phyloP scores from a whole-genome alignment of 2,888 invertebrate species.

The Sipunculus nudus region DNA sequence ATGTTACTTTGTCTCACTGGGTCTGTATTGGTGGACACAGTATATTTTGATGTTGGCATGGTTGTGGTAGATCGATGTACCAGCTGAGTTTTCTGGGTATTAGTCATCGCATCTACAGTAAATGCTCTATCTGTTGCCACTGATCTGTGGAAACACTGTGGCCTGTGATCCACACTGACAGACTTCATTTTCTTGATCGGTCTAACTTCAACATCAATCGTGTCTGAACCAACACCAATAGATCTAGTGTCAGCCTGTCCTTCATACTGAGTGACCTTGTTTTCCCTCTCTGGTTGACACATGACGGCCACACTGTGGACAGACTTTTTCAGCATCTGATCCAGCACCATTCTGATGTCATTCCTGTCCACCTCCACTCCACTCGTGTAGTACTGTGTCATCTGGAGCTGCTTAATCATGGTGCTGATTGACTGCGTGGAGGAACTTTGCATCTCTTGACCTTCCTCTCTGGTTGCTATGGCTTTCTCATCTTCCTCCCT shows the following conservation, averaged over 20 bases:
- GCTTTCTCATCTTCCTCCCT: not conserved
- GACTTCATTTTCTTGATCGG: constrained; percentile 48
- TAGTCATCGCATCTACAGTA: constrained; percentile 22
- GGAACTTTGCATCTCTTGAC: too few species aligned
- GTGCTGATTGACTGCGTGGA: too few species aligned
- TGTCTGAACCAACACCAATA: constrained; percentile 56
- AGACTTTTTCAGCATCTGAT: constrained; percentile 55
- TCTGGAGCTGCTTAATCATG: too few species aligned
- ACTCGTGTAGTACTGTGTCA: too few species aligned
- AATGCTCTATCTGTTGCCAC: constrained; percentile 23
- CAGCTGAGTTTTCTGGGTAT: constrained; percentile 17
- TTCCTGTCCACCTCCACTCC: too few species aligned
- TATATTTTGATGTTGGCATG: constrained; percentile 41
- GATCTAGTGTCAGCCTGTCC: constrained; percentile 16
- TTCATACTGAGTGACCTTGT: constrained; percentile 23
- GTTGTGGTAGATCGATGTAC: constrained; percentile 50
- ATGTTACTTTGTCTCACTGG: not conserved
- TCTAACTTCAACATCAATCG: constrained; percentile 56
- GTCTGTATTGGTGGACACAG: constrained; percentile 55
- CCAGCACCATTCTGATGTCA: constrained; percentile 25
- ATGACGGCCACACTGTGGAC: constrained; percentile 56
- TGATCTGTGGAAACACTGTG: constrained; percentile 34
- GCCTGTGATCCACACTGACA: constrained; percentile 52
- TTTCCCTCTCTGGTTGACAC: constrained; percentile 43
- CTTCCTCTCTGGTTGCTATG: too few species aligned